Conservation (phyloP, 2,113 vertebrate species). For the Sturnus vulgaris region DNA sequence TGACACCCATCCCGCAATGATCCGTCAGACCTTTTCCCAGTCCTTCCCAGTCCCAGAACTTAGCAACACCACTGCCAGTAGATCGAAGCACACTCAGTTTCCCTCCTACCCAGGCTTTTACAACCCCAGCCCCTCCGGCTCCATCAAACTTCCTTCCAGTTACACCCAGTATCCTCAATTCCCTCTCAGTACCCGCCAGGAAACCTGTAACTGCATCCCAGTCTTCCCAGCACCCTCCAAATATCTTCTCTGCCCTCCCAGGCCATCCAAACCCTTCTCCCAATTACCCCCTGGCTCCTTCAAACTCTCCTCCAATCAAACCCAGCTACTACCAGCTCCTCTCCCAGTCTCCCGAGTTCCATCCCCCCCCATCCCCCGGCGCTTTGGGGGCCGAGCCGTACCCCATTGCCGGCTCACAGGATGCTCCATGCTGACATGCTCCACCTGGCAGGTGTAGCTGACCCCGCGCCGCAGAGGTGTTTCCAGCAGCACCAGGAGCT, state of each 20-base stretch:
- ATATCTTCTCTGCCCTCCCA: background rate
- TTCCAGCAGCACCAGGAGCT: background rate
- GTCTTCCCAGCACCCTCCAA: background rate
- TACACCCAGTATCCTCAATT: background rate
- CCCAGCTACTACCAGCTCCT: background rate
- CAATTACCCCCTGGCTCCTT: background rate
- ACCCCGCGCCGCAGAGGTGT: fast-evolving
- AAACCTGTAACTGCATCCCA: background rate
- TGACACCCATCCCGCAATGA: background rate
- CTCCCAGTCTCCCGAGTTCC: background rate
- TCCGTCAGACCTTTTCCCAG: background rate
- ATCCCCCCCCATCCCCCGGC: fast-evolving
- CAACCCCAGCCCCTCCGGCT: background rate
- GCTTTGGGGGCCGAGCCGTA: background rate
- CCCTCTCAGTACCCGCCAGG: background rate
- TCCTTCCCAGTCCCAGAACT: background rate
- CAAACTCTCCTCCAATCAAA: background rate
- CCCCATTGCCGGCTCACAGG: background rate
- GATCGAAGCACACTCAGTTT: background rate
- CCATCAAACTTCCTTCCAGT: background rate
- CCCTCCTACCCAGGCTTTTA: fast-evolving
- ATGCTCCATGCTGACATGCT: background rate
- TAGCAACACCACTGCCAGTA: background rate
- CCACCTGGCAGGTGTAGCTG: background rate
- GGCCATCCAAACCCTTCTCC: background rate